A percentile compares a stretch with the other conserved stretches of the same genome.
phyloP scores from a whole-genome alignment of 2,113 vertebrate genomes.

The Rallus limicola region DNA sequence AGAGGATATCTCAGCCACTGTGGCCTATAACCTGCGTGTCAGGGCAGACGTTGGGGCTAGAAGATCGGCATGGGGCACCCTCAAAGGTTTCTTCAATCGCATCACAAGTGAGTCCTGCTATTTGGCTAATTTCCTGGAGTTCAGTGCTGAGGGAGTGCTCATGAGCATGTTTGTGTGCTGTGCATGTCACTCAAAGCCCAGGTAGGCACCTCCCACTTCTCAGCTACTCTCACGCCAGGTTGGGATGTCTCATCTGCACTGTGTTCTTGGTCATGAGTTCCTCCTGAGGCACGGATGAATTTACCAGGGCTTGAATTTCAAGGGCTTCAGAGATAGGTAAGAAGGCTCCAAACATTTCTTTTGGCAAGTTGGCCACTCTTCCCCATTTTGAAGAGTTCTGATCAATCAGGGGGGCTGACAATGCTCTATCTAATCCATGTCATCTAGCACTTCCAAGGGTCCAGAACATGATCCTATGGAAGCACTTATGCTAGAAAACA shows the following conservation, averaged over 20 bases:
- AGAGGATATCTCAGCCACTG: no score
- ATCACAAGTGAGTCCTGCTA: no score
- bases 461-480: neutral
- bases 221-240: neutral
- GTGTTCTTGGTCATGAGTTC: neutral
- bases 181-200: no score
- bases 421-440: neutral
- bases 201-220: no score
- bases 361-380: neutral
- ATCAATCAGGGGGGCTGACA: neutral
- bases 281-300: fast-evolving
- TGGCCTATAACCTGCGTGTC: no score
- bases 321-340: neutral
- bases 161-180: no score
- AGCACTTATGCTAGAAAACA: neutral
- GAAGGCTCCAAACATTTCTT: neutral
- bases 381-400: neutral
- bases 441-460: neutral
- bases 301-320: neutral
- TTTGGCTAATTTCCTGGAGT: no score
- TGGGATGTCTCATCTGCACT: neutral
- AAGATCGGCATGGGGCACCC: no score
- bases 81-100: no score
- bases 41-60: no score
- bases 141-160: no score